phyloP scores from a whole-genome alignment of 2,797 vertebrate species.

The Brachyalestes nurse region DNA sequence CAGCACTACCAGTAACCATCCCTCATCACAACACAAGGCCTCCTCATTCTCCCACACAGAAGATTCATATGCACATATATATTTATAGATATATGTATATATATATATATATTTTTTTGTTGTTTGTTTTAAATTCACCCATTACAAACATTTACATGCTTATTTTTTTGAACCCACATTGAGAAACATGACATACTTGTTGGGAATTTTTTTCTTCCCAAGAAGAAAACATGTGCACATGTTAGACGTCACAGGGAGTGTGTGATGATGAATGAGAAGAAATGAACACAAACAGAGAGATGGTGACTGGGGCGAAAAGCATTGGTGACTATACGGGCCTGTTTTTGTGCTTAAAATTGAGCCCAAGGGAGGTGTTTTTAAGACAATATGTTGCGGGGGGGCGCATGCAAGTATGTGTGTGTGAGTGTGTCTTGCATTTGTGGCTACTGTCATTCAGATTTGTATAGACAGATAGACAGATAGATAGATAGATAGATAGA shows the following conservation, averaged over 20 bases:
- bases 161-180: conserved; percentile 74
- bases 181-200: conserved; percentile 69
- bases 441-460: conserved; percentile 47
- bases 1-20: not conserved
- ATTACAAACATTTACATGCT: conserved; percentile 79
- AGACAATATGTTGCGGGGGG: conserved; percentile 39
- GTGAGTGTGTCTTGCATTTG: no score
- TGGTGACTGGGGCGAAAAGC: conserved; percentile 21
- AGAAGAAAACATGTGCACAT: conserved; percentile 80
- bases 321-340: conserved; percentile 58
- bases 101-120: conserved; percentile 18
- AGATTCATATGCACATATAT: conserved; percentile 51
- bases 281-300: conserved; percentile 38
- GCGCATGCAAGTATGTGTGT: conserved; percentile 51
- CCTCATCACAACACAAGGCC: not conserved
- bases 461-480: conserved; percentile 13
- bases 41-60: conserved; percentile 58
- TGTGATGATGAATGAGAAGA: conserved; percentile 44
- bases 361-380: conserved; percentile 56
- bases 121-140: conserved; percentile 70
- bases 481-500: not conserved
- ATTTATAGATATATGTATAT: conserved; percentile 46
- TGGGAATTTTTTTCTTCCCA: conserved; percentile 56
- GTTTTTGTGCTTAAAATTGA: conserved; percentile 78
- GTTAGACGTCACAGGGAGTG: conserved; percentile 63